A percentile compares a stretch with the other conserved stretches of the same genome.
Evolutionary conservation across 2,113 vertebrate genomes (phyloP).

Genomic region (Thalassoma bifasciatum): DNA sequence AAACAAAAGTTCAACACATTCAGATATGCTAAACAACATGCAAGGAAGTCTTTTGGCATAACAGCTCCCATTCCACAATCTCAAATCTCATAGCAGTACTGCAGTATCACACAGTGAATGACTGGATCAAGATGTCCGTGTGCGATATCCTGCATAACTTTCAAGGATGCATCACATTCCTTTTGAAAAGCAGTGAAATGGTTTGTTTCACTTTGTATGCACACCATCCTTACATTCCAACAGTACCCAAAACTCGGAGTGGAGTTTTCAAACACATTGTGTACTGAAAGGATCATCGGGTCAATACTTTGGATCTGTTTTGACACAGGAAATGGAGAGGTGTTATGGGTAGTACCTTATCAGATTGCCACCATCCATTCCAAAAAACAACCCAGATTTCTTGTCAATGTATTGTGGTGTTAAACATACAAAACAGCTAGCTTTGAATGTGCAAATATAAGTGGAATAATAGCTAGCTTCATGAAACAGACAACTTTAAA

Average conservation of each 20-base stretch:
- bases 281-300: constrained; percentile 91
- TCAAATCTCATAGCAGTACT: constrained; percentile 34
- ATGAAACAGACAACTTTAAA: background rate
- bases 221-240: constrained; percentile 91
- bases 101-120: constrained; percentile 33
- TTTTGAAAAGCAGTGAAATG: constrained; percentile 85
- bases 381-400: constrained; percentile 19
- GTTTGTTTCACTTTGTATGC: constrained; percentile 78
- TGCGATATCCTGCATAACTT: constrained; percentile 50
- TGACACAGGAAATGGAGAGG: constrained; percentile 83
- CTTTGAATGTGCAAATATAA: constrained; percentile 21
- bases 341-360: constrained; percentile 40
- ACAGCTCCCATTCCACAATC: constrained; percentile 26
- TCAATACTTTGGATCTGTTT: constrained; percentile 96
- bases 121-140: constrained; percentile 35
- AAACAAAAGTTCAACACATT: constrained; percentile 36
- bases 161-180: constrained; percentile 78
- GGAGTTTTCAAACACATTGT: constrained; percentile 90
- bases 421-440: constrained; percentile 49
- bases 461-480: constrained; percentile 5
- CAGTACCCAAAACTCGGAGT: constrained; percentile 86
- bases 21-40: constrained; percentile 60
- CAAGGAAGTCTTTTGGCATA: constrained; percentile 38
- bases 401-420: constrained; percentile 41
- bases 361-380: constrained; percentile 30